Conservation (phyloP, 2,888 invertebrate genomes). For the Rapana venosa region DNA sequence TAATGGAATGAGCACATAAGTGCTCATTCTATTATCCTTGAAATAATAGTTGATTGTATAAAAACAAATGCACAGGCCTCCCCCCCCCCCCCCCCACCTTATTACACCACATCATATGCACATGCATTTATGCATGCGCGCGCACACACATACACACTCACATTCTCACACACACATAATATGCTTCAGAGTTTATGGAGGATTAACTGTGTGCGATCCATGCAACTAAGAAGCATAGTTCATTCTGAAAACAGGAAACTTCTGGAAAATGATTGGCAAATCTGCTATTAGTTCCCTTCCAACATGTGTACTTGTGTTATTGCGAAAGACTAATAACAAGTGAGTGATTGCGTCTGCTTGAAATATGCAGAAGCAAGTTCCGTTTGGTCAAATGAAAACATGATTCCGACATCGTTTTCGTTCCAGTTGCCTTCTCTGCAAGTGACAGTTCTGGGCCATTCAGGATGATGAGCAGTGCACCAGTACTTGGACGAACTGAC, state of each 20-base stretch:
- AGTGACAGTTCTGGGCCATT: background rate
- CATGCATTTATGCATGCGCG: background rate
- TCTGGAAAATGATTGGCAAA: background rate
- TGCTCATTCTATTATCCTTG: too few species aligned
- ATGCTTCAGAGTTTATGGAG: too few species aligned
- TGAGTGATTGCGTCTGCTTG: too few species aligned
- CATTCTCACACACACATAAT: background rate
- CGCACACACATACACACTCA: background rate
- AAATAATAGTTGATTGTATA: too few species aligned
- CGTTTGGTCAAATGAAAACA: background rate
- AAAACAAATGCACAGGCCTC: too few species aligned
- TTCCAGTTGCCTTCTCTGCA: conserved; percentile 26
- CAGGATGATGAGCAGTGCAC: background rate
- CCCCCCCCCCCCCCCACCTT: too few species aligned
- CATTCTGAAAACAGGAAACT: background rate
- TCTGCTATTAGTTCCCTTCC: background rate
- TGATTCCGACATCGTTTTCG: conserved; percentile 22
- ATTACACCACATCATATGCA: background rate
- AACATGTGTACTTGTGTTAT: too few species aligned
- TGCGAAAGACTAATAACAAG: too few species aligned
- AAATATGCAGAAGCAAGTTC: background rate
- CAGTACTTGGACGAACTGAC: background rate
- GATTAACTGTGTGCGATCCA: too few species aligned
- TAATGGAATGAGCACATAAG: too few species aligned
- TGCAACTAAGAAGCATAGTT: too few species aligned